These are phyloP conservation scores for Lissonota sp. DNA, from an alignment of 2,888 invertebrate species.

Conservation along the genomic window DNA sequence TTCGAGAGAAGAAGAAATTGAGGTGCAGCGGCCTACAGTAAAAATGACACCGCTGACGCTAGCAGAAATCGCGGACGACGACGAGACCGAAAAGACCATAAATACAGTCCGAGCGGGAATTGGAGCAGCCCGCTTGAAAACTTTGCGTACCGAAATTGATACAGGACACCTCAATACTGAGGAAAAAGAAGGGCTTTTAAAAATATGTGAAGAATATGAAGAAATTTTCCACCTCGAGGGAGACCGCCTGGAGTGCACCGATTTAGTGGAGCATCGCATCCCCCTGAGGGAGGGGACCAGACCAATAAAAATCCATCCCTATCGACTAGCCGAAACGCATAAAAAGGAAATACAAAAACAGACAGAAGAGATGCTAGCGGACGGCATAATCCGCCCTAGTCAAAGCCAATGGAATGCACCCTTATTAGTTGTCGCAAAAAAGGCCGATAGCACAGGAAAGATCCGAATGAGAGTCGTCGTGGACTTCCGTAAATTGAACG, in stretches of 20 bases:
- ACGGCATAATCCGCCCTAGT: neutral
- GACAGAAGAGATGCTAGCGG: neutral
- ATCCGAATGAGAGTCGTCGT: slow-evolving; percentile 27
- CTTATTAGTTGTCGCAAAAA: slow-evolving; percentile 34
- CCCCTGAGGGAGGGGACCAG: slow-evolving; percentile 30
- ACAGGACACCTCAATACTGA: slow-evolving; percentile 48
- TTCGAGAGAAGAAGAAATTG: neutral
- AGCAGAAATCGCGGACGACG: neutral
- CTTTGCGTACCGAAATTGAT: neutral
- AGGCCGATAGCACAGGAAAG: slow-evolving; percentile 6
- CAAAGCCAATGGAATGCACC: slow-evolving; percentile 37
- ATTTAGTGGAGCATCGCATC: slow-evolving; percentile 53
- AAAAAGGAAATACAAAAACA: slow-evolving; percentile 24
- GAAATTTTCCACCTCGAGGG: slow-evolving; percentile 59
- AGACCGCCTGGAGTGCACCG: slow-evolving; percentile 53
- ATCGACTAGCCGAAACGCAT: slow-evolving; percentile 57
- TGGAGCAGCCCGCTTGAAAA: neutral
- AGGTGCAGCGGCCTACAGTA: neutral
- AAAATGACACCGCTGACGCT: neutral
- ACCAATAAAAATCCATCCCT: slow-evolving; percentile 61
- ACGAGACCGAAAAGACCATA: neutral
- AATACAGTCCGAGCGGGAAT: neutral
- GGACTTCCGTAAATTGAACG: slow-evolving; percentile 28
- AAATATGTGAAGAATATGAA: slow-evolving; percentile 35
- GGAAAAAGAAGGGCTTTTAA: slow-evolving; percentile 40